Evolutionary conservation across 2,888 invertebrate species (phyloP).

Genomic region (Drosophila multiciliata): DNA sequence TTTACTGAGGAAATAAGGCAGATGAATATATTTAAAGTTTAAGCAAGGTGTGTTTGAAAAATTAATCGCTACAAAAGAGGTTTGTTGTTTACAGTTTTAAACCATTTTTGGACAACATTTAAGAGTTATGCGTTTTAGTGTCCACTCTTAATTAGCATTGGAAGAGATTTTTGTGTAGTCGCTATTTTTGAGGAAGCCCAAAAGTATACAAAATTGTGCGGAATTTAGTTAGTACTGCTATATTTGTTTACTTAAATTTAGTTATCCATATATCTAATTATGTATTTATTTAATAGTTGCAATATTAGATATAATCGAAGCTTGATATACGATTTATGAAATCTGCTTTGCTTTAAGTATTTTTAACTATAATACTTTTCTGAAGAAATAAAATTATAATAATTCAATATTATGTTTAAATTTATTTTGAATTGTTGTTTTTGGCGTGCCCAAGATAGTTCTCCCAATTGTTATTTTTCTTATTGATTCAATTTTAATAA

Average conservation of each 20-base stretch:
- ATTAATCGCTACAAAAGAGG: background rate
- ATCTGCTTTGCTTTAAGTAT: background rate
- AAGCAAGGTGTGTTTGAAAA: background rate
- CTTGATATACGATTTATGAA: background rate
- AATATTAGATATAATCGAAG: background rate
- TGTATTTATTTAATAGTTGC: background rate
- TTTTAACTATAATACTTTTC: no score
- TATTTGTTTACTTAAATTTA: background rate
- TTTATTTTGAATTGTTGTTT: background rate
- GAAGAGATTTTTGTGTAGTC: background rate
- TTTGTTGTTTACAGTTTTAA: background rate
- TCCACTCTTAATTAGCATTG: background rate
- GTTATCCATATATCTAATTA: background rate
- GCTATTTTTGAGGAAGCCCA: background rate
- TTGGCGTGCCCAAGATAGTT: background rate
- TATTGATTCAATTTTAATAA: background rate
- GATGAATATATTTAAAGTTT: background rate
- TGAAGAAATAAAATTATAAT: background rate
- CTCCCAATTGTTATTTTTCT: background rate
- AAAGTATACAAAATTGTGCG: conserved; percentile 7
- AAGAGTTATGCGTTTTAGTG: background rate
- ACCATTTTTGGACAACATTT: background rate
- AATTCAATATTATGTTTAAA: background rate
- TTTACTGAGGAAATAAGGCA: background rate
- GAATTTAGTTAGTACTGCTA: background rate